These are phyloP conservation scores for Lacerta viridis DNA, from an alignment of 2,797 vertebrate genomes.

Conservation along the genomic window DNA sequence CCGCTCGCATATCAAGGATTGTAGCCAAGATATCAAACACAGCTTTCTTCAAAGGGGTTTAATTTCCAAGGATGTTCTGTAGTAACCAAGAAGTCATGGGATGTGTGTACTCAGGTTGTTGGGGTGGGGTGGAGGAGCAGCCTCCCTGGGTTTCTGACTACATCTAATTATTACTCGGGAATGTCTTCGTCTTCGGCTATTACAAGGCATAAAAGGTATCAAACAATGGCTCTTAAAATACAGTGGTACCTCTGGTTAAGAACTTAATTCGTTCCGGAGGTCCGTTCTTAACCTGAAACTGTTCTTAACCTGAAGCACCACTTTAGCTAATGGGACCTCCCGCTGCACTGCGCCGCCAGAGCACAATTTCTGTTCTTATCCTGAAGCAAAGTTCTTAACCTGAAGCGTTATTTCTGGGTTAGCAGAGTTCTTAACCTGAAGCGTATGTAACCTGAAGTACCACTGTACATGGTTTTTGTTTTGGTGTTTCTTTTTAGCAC, in stretches of 20 bases:
- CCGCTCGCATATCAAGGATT: background rate
- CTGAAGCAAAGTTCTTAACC: too few relatives aligned
- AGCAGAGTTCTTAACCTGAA: too few relatives aligned
- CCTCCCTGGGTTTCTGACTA: background rate
- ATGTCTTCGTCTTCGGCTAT: background rate
- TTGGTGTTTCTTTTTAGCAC: background rate
- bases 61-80: slow-evolving; percentile 3
- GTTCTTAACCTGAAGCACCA: too few relatives aligned
- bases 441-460: too few relatives aligned
- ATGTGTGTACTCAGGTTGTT: background rate
- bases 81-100: background rate
- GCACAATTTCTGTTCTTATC: too few relatives aligned
- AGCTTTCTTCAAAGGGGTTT: background rate
- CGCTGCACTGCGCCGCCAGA: too few relatives aligned
- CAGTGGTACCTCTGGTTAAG: too few relatives aligned
- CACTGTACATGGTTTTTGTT: background rate
- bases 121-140: too few relatives aligned
- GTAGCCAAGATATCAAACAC: slow-evolving; percentile 40
- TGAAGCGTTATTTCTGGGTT: too few relatives aligned
- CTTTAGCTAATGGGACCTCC: too few relatives aligned
- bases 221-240: background rate
- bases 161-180: background rate
- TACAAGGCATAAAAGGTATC: background rate
- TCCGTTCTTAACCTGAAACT: too few relatives aligned
- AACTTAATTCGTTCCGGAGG: too few relatives aligned